A percentile compares a stretch with the other conserved stretches of the same genome.
Conservation (phyloP, 1,140 invertebrate genomes). For the Anthonomus grandis region DNA sequence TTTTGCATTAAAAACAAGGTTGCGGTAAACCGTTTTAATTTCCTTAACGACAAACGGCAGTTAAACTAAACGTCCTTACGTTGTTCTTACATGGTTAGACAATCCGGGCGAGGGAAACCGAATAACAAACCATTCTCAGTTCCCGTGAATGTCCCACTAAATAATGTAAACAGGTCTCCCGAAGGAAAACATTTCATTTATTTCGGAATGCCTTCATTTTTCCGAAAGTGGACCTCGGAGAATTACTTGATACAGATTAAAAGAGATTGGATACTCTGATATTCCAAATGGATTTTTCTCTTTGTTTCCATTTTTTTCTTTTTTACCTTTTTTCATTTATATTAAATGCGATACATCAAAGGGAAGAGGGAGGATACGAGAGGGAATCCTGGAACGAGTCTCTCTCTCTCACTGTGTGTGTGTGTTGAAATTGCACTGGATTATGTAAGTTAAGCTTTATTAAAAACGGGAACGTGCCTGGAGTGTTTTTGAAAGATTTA, state of each 20-base stretch:
- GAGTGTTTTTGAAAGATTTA: too few species aligned
- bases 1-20: too few species aligned
- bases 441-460: neutral
- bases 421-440: constrained; percentile 9
- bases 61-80: too few species aligned
- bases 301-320: constrained; percentile 35
- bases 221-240: constrained; percentile 44
- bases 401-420: neutral
- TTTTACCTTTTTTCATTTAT: constrained; percentile 37
- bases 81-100: too few species aligned
- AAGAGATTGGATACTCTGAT: constrained; percentile 46
- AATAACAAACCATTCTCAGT: constrained; percentile 30
- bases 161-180: constrained; percentile 43
- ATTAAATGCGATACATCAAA: constrained; percentile 33
- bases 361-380: neutral
- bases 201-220: constrained; percentile 46
- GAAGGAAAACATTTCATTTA: constrained; percentile 45
- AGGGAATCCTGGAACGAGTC: neutral
- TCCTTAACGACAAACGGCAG: too few species aligned
- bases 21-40: too few species aligned
- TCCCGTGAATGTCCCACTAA: constrained; percentile 36
- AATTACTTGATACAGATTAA: constrained; percentile 46
- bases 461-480: too few species aligned
- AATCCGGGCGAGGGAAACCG: too few species aligned
- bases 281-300: constrained; percentile 42